Evolutionary conservation across 2,797 vertebrate genomes (phyloP).

Genomic region (Luscinia megarhynchos): DNA sequence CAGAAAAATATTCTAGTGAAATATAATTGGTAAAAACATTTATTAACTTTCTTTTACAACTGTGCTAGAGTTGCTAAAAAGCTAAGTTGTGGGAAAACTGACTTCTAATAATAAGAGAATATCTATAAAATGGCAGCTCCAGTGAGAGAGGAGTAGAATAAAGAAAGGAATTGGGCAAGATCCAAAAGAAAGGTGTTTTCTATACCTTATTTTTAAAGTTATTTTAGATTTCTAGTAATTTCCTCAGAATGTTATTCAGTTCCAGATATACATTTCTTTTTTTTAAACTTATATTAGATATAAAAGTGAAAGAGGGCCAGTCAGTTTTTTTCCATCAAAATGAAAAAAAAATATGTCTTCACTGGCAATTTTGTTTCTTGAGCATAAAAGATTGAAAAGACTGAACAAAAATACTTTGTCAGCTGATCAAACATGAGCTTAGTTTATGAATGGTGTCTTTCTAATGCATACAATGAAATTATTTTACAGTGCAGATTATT

Average conservation of each 20-base stretch:
- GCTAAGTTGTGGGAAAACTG: background rate
- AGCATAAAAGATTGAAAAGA: background rate
- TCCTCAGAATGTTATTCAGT: background rate
- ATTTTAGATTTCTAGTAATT: background rate
- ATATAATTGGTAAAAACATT: background rate
- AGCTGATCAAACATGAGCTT: conserved; percentile 18
- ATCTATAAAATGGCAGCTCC: background rate
- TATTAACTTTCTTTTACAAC: background rate
- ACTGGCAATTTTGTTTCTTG: background rate
- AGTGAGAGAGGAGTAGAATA: background rate
- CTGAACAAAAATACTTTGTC: background rate
- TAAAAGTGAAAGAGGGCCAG: background rate
- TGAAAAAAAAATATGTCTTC: background rate
- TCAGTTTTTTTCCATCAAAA: background rate
- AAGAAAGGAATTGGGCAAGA: background rate
- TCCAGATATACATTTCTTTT: background rate
- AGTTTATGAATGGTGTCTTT: conserved; percentile 25
- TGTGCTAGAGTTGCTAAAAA: background rate
- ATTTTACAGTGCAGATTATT: conserved; percentile 23
- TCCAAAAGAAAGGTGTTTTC: background rate
- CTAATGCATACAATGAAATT: conserved; percentile 6
- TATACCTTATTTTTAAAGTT: background rate
- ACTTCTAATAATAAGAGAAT: background rate
- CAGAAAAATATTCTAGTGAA: background rate
- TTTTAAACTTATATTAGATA: background rate